Evolutionary conservation across 1,140 invertebrate genomes (phyloP).

Genomic region (Drosophila sulfurigaster): DNA sequence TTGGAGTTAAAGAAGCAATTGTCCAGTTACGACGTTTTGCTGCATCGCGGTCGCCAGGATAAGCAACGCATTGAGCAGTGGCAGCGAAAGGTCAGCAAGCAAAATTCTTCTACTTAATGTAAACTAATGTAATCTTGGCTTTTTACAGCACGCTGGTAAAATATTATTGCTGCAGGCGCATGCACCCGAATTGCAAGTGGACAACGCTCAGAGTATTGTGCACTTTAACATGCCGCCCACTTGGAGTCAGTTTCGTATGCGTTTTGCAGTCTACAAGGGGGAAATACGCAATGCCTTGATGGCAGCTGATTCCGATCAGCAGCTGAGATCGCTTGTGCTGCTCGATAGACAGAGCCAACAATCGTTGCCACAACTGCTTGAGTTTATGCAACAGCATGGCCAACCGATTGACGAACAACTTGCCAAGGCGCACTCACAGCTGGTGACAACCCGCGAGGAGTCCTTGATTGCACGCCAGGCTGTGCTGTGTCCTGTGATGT

Average conservation of each 20-base stretch:
- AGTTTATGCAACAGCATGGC: constrained; percentile 34
- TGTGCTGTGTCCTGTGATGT: constrained; percentile 23
- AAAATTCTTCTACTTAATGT: not conserved
- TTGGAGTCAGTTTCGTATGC: constrained; percentile 26
- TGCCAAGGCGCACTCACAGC: constrained; percentile 17
- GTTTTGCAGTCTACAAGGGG: constrained; percentile 12
- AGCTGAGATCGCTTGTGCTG: constrained; percentile 22
- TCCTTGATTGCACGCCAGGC: constrained; percentile 5
- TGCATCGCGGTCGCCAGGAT: constrained; percentile 31
- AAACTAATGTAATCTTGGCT: not conserved
- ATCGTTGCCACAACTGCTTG: constrained; percentile 31
- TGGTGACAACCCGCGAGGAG: not conserved
- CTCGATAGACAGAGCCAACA: constrained; percentile 6
- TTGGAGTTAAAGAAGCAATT: not conserved
- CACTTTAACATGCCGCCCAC: constrained; percentile 31
- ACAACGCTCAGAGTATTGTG: constrained; percentile 17
- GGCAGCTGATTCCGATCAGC: not conserved
- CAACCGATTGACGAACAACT: not conserved
- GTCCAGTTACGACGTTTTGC: not conserved
- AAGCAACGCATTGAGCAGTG: constrained; percentile 14
- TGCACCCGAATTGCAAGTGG: constrained; percentile 27
- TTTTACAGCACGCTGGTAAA: constrained; percentile 14
- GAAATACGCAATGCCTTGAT: constrained; percentile 1
- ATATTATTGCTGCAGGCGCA: constrained; percentile 19
- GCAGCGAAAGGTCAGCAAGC: constrained; percentile 23